Conservation (phyloP, 2,888 invertebrate genomes). For the Digitonthophagus gazella region DNA sequence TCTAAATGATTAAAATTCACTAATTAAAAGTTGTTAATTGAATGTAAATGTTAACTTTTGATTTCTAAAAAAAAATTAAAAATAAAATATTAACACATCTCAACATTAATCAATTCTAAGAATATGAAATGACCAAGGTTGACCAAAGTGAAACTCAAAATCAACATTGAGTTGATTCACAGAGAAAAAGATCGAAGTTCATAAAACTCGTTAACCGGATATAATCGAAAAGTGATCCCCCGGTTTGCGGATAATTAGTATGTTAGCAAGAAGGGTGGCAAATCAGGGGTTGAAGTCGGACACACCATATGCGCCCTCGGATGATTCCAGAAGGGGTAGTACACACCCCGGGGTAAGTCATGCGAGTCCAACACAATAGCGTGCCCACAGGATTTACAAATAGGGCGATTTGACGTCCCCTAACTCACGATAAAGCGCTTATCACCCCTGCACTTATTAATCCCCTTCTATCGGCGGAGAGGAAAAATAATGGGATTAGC, state of each 20-base stretch:
- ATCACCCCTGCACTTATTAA: slow-evolving; percentile 8
- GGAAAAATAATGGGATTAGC: background rate
- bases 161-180: too few species aligned
- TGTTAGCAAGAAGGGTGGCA: background rate
- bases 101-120: too few species aligned
- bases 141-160: too few species aligned
- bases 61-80: too few species aligned
- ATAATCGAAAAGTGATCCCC: background rate
- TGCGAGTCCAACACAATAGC: slow-evolving; percentile 30
- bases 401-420: slow-evolving; percentile 25
- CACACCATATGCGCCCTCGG: background rate
- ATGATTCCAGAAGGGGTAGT: background rate
- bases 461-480: background rate
- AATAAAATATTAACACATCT: too few species aligned
- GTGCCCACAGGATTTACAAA: slow-evolving; percentile 36
- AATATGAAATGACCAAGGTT: too few species aligned
- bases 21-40: too few species aligned
- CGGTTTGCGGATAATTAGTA: background rate
- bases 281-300: too few species aligned
- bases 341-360: background rate
- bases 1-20: too few species aligned
- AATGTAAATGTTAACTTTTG: too few species aligned
- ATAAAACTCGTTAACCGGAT: background rate
- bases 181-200: background rate
- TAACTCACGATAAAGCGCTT: slow-evolving; percentile 24